Conservation (phyloP, 1,140 invertebrate genomes). For the Drosophila grimshawi region DNA sequence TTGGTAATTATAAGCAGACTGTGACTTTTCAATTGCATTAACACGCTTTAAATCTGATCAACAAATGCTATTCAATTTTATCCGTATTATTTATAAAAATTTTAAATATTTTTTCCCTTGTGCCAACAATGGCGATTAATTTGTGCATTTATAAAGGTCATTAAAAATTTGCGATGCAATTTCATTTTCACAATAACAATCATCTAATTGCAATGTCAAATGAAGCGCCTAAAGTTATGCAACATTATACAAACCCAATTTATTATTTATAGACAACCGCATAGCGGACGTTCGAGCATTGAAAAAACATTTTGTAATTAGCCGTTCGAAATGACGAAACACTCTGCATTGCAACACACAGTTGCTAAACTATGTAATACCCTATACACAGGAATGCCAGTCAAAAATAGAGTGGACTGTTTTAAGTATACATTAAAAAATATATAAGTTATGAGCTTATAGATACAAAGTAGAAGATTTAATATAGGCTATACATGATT, state of each 20-base stretch:
- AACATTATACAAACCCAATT: slow-evolving; percentile 51
- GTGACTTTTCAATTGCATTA: not conserved
- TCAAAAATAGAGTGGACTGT: too few relatives aligned
- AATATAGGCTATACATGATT: too few relatives aligned
- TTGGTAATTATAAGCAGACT: not conserved
- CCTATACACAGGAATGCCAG: not conserved
- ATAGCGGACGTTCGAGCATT: slow-evolving; percentile 27
- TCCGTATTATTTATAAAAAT: slow-evolving; percentile 9
- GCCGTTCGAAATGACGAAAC: slow-evolving; percentile 39
- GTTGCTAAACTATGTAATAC: not conserved
- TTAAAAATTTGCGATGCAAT: slow-evolving; percentile 30
- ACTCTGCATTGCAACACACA: not conserved
- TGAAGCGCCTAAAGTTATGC: slow-evolving; percentile 47
- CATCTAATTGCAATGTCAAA: slow-evolving; percentile 38
- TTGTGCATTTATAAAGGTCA: slow-evolving; percentile 26
- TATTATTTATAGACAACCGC: slow-evolving; percentile 68
- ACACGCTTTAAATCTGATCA: slow-evolving; percentile 1
- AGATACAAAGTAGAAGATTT: too few relatives aligned
- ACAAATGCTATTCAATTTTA: slow-evolving; percentile 16
- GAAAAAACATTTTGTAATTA: slow-evolving; percentile 62
- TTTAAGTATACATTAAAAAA: too few relatives aligned
- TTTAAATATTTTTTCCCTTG: not conserved
- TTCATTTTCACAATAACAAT: slow-evolving; percentile 40
- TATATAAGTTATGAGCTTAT: too few relatives aligned
- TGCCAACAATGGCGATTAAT: slow-evolving; percentile 22